These are phyloP conservation scores for Archips crataeganus DNA, from an alignment of 2,888 invertebrate genomes.

Conservation along the genomic window DNA sequence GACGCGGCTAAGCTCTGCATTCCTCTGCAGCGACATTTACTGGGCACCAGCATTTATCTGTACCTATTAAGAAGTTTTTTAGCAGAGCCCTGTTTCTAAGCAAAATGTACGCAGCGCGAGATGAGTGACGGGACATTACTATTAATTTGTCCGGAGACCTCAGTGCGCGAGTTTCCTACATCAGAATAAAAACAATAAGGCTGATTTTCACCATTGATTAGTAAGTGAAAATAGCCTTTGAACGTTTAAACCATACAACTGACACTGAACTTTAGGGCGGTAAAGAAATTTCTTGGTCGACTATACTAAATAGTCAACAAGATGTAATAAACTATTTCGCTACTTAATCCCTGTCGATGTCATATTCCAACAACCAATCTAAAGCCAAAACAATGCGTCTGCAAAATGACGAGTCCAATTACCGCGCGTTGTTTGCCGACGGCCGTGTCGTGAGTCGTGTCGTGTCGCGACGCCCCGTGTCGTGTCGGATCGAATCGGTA, in stretches of 20 bases:
- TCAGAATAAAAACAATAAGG: too few relatives aligned
- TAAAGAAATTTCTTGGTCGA: too few relatives aligned
- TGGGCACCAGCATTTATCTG: neutral
- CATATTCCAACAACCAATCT: slow-evolving; percentile 25
- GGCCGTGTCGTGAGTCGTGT: slow-evolving; percentile 6
- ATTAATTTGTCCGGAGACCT: too few relatives aligned
- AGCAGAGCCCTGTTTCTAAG: too few relatives aligned
- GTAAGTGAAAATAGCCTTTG: too few relatives aligned
- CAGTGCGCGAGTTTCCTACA: too few relatives aligned
- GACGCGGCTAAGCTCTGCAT: neutral
- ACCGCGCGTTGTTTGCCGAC: slow-evolving; percentile 17
- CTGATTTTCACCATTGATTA: too few relatives aligned
- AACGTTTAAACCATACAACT: too few relatives aligned
- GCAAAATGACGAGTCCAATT: slow-evolving; percentile 26
- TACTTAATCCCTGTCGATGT: slow-evolving; percentile 12
- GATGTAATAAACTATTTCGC: neutral
- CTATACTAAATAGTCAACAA: neutral
- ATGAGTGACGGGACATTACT: too few relatives aligned
- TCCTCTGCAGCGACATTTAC: neutral
- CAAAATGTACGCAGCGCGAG: too few relatives aligned
- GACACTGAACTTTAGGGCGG: too few relatives aligned
- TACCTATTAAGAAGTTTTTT: too few relatives aligned
- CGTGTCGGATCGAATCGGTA: slow-evolving; percentile 27
- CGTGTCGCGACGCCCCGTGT: slow-evolving; percentile 4
- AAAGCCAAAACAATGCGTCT: slow-evolving; percentile 20